Conservation (phyloP, 2,888 invertebrate genomes). For the Junonia oenone region DNA sequence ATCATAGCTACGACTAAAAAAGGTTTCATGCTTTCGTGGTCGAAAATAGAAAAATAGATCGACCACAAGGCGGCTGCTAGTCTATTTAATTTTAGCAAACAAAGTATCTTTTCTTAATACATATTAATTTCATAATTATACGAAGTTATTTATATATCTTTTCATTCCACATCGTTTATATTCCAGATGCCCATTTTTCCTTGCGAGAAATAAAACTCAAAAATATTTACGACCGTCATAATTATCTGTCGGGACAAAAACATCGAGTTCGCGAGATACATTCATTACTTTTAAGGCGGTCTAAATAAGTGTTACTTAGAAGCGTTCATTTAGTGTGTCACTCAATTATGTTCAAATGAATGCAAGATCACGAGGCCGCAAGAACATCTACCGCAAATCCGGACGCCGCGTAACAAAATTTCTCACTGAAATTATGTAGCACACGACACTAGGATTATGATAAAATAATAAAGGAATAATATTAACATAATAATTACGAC, state of each 20-base stretch:
- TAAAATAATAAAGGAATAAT: conserved; percentile 45
- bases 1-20: too few species aligned
- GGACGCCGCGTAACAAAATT: conserved; percentile 57
- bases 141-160: neutral
- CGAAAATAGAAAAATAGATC: too few species aligned
- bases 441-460: conserved; percentile 69
- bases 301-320: conserved; percentile 67
- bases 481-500: conserved; percentile 49
- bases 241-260: neutral
- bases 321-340: conserved; percentile 45
- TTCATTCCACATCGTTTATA: neutral
- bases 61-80: too few species aligned
- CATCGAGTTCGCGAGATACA: conserved; percentile 45
- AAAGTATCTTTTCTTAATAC: too few species aligned
- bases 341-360: conserved; percentile 72
- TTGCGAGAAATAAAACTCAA: conserved; percentile 25
- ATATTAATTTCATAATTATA: too few species aligned
- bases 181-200: neutral
- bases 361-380: conserved; percentile 61
- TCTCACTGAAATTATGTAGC: conserved; percentile 63
- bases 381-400: conserved; percentile 44
- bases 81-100: too few species aligned
- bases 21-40: too few species aligned
- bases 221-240: conserved; percentile 22
- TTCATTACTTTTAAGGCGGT: conserved; percentile 63